A percentile compares a stretch with the other conserved stretches of the same genome.
Evolutionary conservation across 1,140 invertebrate species (phyloP).

Genomic region (Magallana angulata): DNA sequence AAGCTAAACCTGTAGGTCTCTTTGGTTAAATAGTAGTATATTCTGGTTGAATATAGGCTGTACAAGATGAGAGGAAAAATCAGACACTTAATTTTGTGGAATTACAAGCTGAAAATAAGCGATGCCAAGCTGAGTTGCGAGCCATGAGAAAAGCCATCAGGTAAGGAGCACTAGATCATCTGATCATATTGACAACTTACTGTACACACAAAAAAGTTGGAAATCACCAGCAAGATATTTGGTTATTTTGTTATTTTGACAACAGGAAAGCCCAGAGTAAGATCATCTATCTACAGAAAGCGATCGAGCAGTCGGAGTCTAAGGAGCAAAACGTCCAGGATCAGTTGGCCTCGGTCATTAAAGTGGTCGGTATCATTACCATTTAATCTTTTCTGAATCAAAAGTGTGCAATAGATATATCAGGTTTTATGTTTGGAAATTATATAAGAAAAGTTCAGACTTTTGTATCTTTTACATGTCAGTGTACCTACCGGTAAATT

Average conservation of each 20-base stretch:
- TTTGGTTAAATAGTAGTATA: neutral
- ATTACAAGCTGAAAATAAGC: slow-evolving; percentile 68
- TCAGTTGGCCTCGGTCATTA: slow-evolving; percentile 72
- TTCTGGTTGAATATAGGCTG: slow-evolving; percentile 54
- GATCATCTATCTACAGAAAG: slow-evolving; percentile 71
- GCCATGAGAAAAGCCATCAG: slow-evolving; percentile 68
- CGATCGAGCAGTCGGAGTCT: slow-evolving; percentile 73
- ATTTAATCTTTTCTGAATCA: too few species aligned
- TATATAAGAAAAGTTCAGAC: too few species aligned
- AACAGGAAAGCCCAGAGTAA: slow-evolving; percentile 72
- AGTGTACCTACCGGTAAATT: too few species aligned
- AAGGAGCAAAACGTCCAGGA: slow-evolving; percentile 74
- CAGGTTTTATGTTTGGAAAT: too few species aligned
- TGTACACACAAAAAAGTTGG: neutral
- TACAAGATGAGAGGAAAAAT: slow-evolving; percentile 69
- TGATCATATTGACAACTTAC: neutral
- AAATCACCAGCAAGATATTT: too few species aligned
- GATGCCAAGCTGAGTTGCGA: slow-evolving; percentile 68
- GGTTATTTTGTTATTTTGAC: too few species aligned
- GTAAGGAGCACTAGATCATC: slow-evolving; percentile 49
- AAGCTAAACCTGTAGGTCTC: too few species aligned
- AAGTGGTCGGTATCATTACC: slow-evolving; percentile 68
- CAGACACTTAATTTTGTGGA: slow-evolving; percentile 65
- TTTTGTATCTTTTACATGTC: too few species aligned
- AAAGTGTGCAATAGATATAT: too few species aligned